Percentiles rank a stretch among this genome's conserved stretches.
phyloP scores from a whole-genome alignment of 2,797 vertebrate species.

The Eptatretus atami region DNA sequence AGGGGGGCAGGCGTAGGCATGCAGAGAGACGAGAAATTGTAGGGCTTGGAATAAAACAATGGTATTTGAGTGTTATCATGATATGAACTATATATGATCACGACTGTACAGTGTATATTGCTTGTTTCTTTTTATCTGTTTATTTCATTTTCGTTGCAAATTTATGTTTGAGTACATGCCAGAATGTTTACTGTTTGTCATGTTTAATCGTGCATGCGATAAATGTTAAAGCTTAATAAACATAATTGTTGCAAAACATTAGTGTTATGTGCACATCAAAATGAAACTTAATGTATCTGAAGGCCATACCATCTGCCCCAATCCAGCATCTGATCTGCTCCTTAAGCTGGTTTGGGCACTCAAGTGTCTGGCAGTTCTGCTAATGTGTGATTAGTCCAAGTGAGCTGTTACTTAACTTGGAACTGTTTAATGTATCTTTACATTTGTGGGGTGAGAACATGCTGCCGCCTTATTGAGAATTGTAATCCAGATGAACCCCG shows the following conservation, averaged over 20 bases:
- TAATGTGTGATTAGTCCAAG: slow-evolving; percentile 13
- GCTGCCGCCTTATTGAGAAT: too few relatives aligned
- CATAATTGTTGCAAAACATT: too few relatives aligned
- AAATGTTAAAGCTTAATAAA: too few relatives aligned
- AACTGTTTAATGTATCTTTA: slow-evolving; percentile 10
- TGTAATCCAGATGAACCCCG: too few relatives aligned
- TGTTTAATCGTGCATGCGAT: too few relatives aligned
- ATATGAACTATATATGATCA: background rate
- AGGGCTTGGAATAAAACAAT: background rate
- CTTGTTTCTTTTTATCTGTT: background rate
- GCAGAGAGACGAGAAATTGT: background rate
- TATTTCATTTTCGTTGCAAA: too few relatives aligned
- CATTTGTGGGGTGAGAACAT: background rate
- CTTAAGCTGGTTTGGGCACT: slow-evolving; percentile 10
- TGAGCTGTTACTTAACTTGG: slow-evolving; percentile 11
- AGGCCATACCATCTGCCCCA: too few relatives aligned
- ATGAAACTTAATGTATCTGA: too few relatives aligned
- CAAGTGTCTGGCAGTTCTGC: slow-evolving; percentile 14
- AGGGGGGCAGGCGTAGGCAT: background rate
- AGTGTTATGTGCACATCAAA: too few relatives aligned
- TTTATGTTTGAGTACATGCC: too few relatives aligned
- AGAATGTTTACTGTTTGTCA: too few relatives aligned
- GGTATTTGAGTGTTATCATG: background rate
- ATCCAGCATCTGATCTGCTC: too few relatives aligned
- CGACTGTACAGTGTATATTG: background rate